Base-by-base conservation (phyloP, 2,888 invertebrate species). In the Xanthia togata region DNA sequence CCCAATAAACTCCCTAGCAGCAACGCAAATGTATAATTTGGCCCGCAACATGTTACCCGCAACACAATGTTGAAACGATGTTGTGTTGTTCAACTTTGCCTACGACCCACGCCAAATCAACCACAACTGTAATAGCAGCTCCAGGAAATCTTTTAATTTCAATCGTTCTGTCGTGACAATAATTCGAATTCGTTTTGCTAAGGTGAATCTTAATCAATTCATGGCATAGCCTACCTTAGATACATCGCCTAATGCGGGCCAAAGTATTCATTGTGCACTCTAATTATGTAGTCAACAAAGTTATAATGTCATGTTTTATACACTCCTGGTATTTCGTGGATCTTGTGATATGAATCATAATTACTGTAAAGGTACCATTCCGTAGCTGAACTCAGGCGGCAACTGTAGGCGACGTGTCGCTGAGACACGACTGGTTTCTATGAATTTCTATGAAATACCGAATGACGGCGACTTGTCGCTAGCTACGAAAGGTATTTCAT, bases 251-350 rank as follows among this genome's bases (percentile, higher is more conserved):
- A 35, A 62, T 53, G 44, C 53, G 63, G 41, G n/a, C 26, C 26
- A 44, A 64, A 71, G 44, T 44, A 55, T 14, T 60, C 60, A 80
- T 84, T 84, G 81, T 82, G 44, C 44, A 59, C 23, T 80, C 35
- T 60, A 71, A 84, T 84, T 59, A 84, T 55, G 50, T 53, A 65
- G 35, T 14, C 65, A 62, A 41, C 50, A 53, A 50, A n/a, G 69
- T 50, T 74, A 82, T n/a, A 55, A 41, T 55, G 14, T 44, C 9
- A 31, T 26, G 62, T 60, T 23, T 57, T 31, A 50, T 47, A 41
- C 17, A 26, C 44, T 17, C 12, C 12, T 17, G 44, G n/a, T 68
- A 70, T 68, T 41, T 71, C 67, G 57, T 59, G 14, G 17, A 78
- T 78, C 44, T 35, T 44, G 17, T 76, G 57, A 57, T 53, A 38